Percentiles rank a stretch among this genome's conserved stretches.
Evolutionary conservation across 1,140 invertebrate genomes (phyloP).

Genomic region (Leptestheria dahalacensis): DNA sequence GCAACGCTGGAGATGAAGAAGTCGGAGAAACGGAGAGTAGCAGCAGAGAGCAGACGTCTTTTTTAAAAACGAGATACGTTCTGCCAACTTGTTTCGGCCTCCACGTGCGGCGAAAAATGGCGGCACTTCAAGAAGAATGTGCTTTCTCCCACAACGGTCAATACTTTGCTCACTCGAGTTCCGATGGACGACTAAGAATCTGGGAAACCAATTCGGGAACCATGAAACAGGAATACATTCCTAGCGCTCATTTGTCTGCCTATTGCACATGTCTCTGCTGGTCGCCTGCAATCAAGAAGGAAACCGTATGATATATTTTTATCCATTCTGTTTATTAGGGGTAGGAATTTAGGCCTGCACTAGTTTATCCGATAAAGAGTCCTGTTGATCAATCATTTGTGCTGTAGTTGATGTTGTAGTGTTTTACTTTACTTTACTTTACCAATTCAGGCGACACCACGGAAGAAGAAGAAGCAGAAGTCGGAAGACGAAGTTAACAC

Average conservation of each 20-base stretch:
- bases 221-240: slow-evolving; percentile 13
- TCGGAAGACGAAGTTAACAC: slow-evolving; percentile 20
- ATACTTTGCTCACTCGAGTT: slow-evolving; percentile 9
- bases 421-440: background rate
- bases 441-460: background rate
- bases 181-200: slow-evolving; percentile 9
- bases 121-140: slow-evolving; percentile 2
- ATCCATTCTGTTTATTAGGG: background rate
- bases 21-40: no score
- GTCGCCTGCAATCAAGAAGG: slow-evolving; percentile 6
- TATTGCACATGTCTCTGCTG: slow-evolving; percentile 11
- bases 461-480: slow-evolving; percentile 31
- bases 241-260: slow-evolving; percentile 12
- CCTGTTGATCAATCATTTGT: background rate
- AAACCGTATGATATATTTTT: background rate
- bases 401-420: background rate
- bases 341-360: no score
- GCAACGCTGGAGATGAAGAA: no score
- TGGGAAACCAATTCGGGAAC: slow-evolving; percentile 9
- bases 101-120: slow-evolving; percentile 15
- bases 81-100: background rate
- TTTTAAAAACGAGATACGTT: background rate
- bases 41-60: background rate
- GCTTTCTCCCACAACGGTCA: slow-evolving; percentile 12
- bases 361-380: background rate